These are phyloP conservation scores for Drosophila littoralis DNA, from an alignment of 1,140 invertebrate genomes.

Conservation along the genomic window DNA sequence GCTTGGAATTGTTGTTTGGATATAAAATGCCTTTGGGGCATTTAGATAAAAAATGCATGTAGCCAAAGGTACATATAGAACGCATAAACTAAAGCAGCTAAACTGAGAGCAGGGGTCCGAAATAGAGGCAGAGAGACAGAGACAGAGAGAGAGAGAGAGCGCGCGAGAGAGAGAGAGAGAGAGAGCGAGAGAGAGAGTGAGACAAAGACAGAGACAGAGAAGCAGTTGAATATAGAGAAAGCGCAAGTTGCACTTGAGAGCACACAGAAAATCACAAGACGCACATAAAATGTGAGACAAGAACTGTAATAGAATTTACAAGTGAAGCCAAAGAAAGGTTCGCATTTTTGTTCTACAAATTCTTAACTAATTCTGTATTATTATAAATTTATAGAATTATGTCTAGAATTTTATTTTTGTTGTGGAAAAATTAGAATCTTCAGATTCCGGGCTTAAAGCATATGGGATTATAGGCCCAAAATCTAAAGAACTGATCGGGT, in stretches of 20 bases:
- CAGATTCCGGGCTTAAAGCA: no score
- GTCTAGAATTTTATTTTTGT: constrained; percentile 19
- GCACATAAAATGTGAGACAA: constrained; percentile 68
- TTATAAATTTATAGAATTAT: constrained; percentile 53
- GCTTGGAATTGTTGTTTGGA: constrained; percentile 33
- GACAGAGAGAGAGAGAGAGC: neutral
- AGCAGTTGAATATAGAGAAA: neutral
- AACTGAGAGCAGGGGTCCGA: neutral
- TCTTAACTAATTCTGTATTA: neutral
- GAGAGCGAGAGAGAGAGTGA: neutral
- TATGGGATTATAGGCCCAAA: no score
- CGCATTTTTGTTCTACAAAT: neutral
- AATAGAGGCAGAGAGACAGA: constrained; percentile 15
- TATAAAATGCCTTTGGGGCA: constrained; percentile 74
- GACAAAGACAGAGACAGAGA: neutral
- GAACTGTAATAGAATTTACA: constrained; percentile 69
- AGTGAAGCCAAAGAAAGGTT: constrained; percentile 22
- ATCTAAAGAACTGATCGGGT: no score
- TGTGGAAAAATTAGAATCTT: no score
- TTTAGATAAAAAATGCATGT: constrained; percentile 78
- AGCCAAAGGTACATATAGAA: constrained; percentile 48
- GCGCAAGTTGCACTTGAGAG: constrained; percentile 68
- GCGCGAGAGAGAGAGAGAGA: constrained; percentile 15
- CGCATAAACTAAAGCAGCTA: constrained; percentile 15
- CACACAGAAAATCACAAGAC: constrained; percentile 56